Evolutionary conservation across 2,888 invertebrate species (phyloP), one percentile per base, ranked within the genome.

Genomic region (Acanthosepion lycidas): DNA sequence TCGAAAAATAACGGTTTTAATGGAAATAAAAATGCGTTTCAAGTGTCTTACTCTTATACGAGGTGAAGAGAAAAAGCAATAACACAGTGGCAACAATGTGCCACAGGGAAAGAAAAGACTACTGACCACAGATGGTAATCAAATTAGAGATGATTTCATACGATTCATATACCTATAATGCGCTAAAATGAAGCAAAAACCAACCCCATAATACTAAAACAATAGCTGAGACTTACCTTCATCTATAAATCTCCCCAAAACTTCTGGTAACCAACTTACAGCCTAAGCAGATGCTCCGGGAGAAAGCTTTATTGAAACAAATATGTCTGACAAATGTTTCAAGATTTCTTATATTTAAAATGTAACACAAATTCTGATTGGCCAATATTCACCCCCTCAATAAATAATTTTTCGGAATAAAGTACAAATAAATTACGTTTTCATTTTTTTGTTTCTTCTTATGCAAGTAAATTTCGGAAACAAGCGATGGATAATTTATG

Each of bases 91-190:
- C 49, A 49, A 49, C 49, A 92, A 51, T 53, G 49, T 92, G 49
- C 53, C 92, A 42, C 20, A 26, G 26, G 92, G n/a, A 20, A 42
- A n/a, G 92, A 94, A 91, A 94, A 92, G 94, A 59, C 55, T 18
- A 92, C 94, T 42, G 28, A 92, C 92, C 92, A 59, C 94, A 91
- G 92, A 91, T 49, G 94, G 91, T 48, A 51, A 51, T 42, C 78
- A 55, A 51, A 64, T 33, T 91, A 48, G 28, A 42, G 42, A 59
- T 55, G 49, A 64, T 94, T 49, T 49, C 15, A 9, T 94, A 78
- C 12, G 78, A 78, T n/a, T 78, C 15, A 78, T 12, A 78, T 33
- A 78, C 33, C 78, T 12, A n/a, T 78, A 3, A 78, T 78, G 78
- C 1, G n/a, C n/a, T 78, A n/a, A 33, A n/a, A 33, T 33, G 18